phyloP scores from a whole-genome alignment of 2,113 vertebrate genomes.

The Elanus axillaris region DNA sequence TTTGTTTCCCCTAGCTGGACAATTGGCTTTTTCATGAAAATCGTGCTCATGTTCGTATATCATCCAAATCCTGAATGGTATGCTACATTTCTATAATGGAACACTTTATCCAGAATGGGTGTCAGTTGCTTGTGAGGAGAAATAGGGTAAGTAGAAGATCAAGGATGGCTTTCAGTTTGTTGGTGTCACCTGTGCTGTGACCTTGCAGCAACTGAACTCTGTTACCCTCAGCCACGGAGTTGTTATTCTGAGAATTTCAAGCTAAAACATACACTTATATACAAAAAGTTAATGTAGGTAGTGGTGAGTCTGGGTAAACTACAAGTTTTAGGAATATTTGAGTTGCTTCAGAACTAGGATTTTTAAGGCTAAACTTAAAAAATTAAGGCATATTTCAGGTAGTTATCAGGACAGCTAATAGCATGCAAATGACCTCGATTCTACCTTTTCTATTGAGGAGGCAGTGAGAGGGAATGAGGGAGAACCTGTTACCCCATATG shows the following conservation, averaged over 20 bases:
- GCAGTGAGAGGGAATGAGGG: not conserved
- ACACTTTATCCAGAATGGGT: not conserved
- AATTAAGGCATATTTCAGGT: not conserved
- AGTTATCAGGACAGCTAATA: not conserved
- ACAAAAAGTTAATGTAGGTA: not conserved
- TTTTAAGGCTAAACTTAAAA: not conserved
- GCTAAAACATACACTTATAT: not conserved
- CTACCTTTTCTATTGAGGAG: not conserved
- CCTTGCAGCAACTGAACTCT: not conserved
- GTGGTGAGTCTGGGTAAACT: not conserved
- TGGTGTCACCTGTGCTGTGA: not conserved
- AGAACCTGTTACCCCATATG: not conserved
- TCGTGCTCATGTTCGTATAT: accelerated
- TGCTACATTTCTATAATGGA: not conserved
- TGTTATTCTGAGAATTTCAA: not conserved
- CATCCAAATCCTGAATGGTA: not conserved
- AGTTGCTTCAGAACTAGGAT: not conserved
- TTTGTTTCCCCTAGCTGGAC: not conserved
- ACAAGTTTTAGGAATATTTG: not conserved
- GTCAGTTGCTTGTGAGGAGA: not conserved
- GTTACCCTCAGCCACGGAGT: accelerated
- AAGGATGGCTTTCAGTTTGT: not conserved
- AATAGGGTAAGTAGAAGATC: not conserved
- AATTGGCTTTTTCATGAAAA: not conserved
- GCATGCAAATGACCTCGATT: not conserved